Evolutionary conservation across 2,797 vertebrate species (phyloP).

Genomic region (Poecilia picta): DNA sequence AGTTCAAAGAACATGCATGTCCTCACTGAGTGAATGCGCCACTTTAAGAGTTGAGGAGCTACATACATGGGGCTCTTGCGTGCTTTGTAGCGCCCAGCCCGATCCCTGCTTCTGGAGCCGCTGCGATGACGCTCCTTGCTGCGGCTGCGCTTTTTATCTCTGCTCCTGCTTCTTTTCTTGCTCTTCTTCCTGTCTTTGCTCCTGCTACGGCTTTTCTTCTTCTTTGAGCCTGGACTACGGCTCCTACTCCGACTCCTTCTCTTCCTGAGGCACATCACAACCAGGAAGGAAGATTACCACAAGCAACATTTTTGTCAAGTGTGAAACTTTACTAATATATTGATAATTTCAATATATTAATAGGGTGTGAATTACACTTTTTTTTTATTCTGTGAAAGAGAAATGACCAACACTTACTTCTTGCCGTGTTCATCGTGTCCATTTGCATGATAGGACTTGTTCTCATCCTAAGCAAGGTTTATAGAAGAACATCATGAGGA

Average conservation of each 20-base stretch:
- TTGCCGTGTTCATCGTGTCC: conserved; percentile 96
- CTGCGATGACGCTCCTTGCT: conserved; percentile 93
- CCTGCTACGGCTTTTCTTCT: conserved; percentile 90
- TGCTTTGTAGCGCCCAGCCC: conserved; percentile 87
- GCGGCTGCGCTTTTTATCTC: conserved; percentile 88
- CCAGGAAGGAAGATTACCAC: neutral
- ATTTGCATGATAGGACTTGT: conserved; percentile 99
- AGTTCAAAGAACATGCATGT: neutral
- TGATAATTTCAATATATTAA: too few relatives aligned
- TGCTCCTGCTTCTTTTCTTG: conserved; percentile 90
- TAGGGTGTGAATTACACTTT: neutral
- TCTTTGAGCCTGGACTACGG: conserved; percentile 91
- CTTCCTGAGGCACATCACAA: conserved; percentile 77
- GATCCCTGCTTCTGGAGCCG: conserved; percentile 89
- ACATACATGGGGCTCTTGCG: conserved; percentile 93
- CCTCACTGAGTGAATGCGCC: neutral
- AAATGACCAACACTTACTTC: conserved; percentile 87
- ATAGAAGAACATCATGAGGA: conserved; percentile 99
- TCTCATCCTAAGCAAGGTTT: conserved; percentile 99
- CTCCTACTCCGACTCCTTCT: conserved; percentile 94
- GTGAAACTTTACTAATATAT: neutral
- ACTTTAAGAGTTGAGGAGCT: neutral
- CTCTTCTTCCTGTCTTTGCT: conserved; percentile 91
- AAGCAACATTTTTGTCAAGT: neutral
- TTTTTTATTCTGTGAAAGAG: neutral